These are phyloP conservation scores for Caenorhabditis sp. DNA, from an alignment of 2,888 invertebrate genomes.

Conservation along the genomic window DNA sequence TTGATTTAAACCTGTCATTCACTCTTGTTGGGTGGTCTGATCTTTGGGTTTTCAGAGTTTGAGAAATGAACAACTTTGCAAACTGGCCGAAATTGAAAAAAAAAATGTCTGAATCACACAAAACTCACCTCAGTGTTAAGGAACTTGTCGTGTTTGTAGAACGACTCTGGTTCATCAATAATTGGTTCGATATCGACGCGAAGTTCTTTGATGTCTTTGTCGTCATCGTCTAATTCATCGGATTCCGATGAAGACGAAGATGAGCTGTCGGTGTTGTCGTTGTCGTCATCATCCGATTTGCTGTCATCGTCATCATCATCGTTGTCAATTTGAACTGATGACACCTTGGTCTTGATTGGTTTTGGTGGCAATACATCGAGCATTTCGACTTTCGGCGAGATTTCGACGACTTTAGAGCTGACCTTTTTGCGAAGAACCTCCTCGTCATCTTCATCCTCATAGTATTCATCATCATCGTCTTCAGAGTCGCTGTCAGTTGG, in stretches of 20 bases:
- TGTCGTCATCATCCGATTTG: slow-evolving; percentile 51
- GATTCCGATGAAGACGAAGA: slow-evolving; percentile 39
- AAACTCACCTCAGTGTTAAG: slow-evolving; percentile 37
- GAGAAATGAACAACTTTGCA: no score
- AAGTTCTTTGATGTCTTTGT: slow-evolving; percentile 45
- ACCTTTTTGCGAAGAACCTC: slow-evolving; percentile 46
- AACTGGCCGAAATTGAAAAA: background rate
- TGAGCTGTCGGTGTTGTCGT: slow-evolving; percentile 11
- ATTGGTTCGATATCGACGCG: slow-evolving; percentile 68
- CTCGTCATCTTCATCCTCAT: slow-evolving; percentile 62
- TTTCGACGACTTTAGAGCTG: slow-evolving; percentile 45
- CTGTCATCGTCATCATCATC: slow-evolving; percentile 58
- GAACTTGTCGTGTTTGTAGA: slow-evolving; percentile 59
- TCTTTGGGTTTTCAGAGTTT: no score
- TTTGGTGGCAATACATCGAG: slow-evolving; percentile 34
- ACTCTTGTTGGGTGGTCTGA: no score
- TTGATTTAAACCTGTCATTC: no score
- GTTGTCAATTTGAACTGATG: slow-evolving; percentile 47
- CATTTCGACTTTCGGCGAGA: slow-evolving; percentile 36
- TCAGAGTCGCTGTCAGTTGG: slow-evolving; percentile 52
- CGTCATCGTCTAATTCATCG: slow-evolving; percentile 59
- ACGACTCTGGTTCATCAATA: slow-evolving; percentile 59
- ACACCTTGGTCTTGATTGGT: slow-evolving; percentile 22
- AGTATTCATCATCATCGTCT: slow-evolving; percentile 59
- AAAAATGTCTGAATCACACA: background rate